Base-by-base conservation (phyloP, 2,113 vertebrate species). In the Gymnogyps californianus region DNA sequence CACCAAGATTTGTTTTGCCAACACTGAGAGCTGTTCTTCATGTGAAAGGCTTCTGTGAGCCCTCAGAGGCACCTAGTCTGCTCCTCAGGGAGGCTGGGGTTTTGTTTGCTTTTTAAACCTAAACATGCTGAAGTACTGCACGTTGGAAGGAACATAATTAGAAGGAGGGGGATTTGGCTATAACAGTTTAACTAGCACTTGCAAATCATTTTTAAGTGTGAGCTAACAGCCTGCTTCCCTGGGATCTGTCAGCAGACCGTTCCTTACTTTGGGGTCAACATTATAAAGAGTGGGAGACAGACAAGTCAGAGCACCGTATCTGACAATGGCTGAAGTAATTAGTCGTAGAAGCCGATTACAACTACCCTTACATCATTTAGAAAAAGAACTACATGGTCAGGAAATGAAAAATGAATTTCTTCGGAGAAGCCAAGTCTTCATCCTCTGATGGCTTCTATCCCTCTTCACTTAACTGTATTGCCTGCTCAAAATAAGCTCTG, bases 401-500 rank as follows among this genome's bases (percentile, higher is more conserved):
- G 78, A 96, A 96, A 87, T 62, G 13, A 93, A 91, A 90, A 87
- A 52, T 18, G 5, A 38, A 78, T 78, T 87, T 94, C 83, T 49
- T 92, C 36, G 58, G 38, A 90, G 70, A 90, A 77, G 71, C 66
- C 85, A 97, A 77, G 49, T 90, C 82, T 90, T 92, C 90, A 62
- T 69, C 40, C 67, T 86, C 49, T 74, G 40, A 77, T 46, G 75
- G 75, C 31, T 96, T 89, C 80, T 92, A 71, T 71, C 64, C n/a
- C 5, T 22, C 64, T 69, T 83, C 86, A 77, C 42, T 89, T 93
- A 79, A 94, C 74, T 1, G 2, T 46, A 83, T 6, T 42, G 55
- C 83, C 87, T 87, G 72, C 66, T 69, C 66, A 93, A 95, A 95
- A 85, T 19, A 91, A 94, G 32, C 83, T 89, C 77, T 87, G 57